These are phyloP conservation scores for Heliconius ismenius DNA, from an alignment of 2,888 invertebrate species.

Conservation along the genomic window DNA sequence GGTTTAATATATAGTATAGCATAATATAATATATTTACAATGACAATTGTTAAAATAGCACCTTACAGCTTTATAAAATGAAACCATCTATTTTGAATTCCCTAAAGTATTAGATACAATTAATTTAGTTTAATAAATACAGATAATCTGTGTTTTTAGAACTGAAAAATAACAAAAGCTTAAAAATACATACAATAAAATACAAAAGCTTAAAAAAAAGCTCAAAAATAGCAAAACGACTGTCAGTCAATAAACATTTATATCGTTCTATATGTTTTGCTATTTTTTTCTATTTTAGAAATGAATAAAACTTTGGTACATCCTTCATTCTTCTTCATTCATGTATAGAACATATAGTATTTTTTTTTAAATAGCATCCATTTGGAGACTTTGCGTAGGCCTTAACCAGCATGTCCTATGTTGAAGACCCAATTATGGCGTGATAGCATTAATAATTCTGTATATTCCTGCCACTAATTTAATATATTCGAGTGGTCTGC, in stretches of 20 bases:
- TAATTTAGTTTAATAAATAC: constrained; percentile 3
- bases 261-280: no score
- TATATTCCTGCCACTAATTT: not conserved
- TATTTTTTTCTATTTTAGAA: not conserved
- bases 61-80: not conserved
- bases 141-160: not conserved
- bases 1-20: no score
- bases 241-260: constrained; percentile 24
- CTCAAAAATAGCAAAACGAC: no score
- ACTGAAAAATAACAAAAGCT: constrained; percentile 15
- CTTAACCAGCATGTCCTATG: not conserved
- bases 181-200: no score
- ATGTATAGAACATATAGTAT: not conserved
- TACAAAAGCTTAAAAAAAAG: no score
- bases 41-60: not conserved
- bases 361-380: not conserved
- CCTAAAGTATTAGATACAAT: not conserved
- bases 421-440: not conserved
- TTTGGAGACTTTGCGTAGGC: not conserved
- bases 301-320: not conserved
- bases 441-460: not conserved
- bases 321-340: not conserved
- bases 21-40: no score
- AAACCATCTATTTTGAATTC: not conserved
- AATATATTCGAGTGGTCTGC: not conserved